Base-by-base conservation (phyloP, 2,888 invertebrate species). In the Tetragonisca angustula region DNA sequence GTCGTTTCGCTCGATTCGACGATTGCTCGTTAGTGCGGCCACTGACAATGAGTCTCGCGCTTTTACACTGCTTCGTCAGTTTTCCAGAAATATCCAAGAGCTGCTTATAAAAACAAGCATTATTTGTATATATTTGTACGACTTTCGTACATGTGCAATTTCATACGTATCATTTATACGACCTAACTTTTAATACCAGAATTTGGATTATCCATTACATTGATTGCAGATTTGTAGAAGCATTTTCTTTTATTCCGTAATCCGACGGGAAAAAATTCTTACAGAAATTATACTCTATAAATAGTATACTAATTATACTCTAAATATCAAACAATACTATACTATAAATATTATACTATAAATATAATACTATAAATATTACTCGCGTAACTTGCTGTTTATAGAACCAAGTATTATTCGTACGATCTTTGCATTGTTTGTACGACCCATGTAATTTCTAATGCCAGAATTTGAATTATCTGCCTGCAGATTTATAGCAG, bases 1-100 rank as follows among this genome's bases (percentile, higher is more conserved):
- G 92, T 91, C 91, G 91, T 93, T 93, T 93, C 92, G 92, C 92
- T 92, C 91, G 92, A 93, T 93, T 93, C 91, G 91, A 92, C 92
- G 92, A 94, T 93, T 92, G 92, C 91, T 92, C 91, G 92, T 93
- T 94, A 93, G 91, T 90, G 87, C 81, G 81, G 74, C 78, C 84
- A 27, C 27, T 27, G 27, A 27, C 27, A 90, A 89, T 90, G 91
- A 92, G 91, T 90, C 85, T 91, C 88, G 84, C 91, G 87, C 88
- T 88, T 90, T 83, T 77, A 61, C 75, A 74, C 83, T 59, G 32
- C n/a, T 36, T 27, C 49, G 19, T 21, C 50, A 59, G 64, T 56
- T 61, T 67, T 62, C 78, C 56, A n/a, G 50, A 21, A 19, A 17
- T 59, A 4, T 32, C 32, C 32, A 15, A 21, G 52, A 61, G 36